These are phyloP conservation scores for Mechanitis messenoides DNA, from an alignment of 2,888 invertebrate genomes.

Conservation along the genomic window DNA sequence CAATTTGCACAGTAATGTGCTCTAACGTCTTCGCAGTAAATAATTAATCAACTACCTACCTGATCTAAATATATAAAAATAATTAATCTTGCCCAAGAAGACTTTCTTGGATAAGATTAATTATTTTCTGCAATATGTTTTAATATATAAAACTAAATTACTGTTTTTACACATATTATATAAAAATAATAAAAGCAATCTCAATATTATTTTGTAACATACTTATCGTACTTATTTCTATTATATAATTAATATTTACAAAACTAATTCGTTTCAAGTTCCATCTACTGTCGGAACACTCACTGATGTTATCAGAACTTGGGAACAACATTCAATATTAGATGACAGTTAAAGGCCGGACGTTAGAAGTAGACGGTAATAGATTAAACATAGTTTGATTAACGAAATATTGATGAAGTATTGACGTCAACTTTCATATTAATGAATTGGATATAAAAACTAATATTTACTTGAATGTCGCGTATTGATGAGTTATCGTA, in stretches of 20 bases:
- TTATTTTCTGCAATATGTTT: no score
- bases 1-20: no score
- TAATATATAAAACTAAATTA: no score
- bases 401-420: conserved; percentile 15
- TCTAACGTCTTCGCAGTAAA: no score
- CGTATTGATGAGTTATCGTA: neutral
- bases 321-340: conserved; percentile 27
- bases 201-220: neutral
- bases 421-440: conserved; percentile 9
- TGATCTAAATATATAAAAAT: no score
- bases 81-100: no score
- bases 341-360: conserved; percentile 27
- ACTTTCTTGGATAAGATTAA: no score
- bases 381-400: conserved; percentile 24
- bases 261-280: conserved; percentile 15
- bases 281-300: conserved; percentile 15
- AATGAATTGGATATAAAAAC: conserved; percentile 7
- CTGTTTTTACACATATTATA: no score
- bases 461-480: neutral
- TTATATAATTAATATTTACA: conserved; percentile 10
- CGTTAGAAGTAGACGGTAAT: conserved; percentile 15
- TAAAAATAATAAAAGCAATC: no score
- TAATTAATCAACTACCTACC: no score
- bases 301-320: conserved; percentile 21
- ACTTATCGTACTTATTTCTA: neutral